Percentiles rank a stretch among this genome's conserved stretches.
Evolutionary conservation across 2,797 vertebrate genomes (phyloP).

Genomic region (Mycteria americana): DNA sequence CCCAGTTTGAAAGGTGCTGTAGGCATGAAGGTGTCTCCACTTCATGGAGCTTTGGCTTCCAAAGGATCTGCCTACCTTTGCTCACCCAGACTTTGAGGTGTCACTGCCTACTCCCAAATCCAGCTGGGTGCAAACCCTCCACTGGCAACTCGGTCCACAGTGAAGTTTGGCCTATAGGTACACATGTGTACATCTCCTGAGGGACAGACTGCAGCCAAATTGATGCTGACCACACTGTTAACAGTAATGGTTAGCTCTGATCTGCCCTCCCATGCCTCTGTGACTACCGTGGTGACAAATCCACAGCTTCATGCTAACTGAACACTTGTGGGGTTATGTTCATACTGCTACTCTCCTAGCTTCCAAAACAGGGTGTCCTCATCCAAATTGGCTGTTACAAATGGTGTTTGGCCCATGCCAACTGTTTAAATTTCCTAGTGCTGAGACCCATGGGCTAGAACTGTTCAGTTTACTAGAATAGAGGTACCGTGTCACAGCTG

Average conservation of each 20-base stretch:
- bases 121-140: not conserved
- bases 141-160: not conserved
- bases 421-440: not conserved
- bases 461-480: not conserved
- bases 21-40: not conserved
- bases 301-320: not conserved
- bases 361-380: not conserved
- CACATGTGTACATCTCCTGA: not conserved
- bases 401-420: not conserved
- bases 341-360: not conserved
- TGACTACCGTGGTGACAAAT: not conserved
- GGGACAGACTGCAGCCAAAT: not conserved
- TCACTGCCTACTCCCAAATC: not conserved
- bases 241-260: not conserved
- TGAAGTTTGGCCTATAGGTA: not conserved
- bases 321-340: not conserved
- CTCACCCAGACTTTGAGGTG: not conserved
- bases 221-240: not conserved
- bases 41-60: not conserved
- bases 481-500: not conserved
- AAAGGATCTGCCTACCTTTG: not conserved
- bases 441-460: not conserved
- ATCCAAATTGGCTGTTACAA: not conserved
- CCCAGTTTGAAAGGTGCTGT: not conserved
- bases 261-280: not conserved